Percentiles rank a stretch among this genome's conserved stretches.
Evolutionary conservation across 2,113 vertebrate genomes (phyloP).

Genomic region (Stercorarius parasiticus): DNA sequence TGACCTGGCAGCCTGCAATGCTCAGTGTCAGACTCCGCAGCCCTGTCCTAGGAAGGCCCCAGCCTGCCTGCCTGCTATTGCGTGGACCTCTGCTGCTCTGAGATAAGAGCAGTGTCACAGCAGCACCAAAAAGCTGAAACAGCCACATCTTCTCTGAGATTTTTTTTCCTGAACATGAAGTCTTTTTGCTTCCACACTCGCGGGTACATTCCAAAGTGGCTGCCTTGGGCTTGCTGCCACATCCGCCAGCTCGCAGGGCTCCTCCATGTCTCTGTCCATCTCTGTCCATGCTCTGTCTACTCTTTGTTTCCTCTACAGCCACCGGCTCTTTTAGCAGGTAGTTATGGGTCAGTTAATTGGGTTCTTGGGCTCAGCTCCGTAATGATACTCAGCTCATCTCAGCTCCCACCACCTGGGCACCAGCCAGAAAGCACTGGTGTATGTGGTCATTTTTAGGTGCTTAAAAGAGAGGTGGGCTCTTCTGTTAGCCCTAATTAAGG

Average conservation of each 20-base stretch:
- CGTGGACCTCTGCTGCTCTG: background rate
- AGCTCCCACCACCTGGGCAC: background rate
- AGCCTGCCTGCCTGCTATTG: too few species aligned
- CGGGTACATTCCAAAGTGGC: background rate
- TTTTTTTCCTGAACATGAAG: background rate
- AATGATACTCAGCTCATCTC: background rate
- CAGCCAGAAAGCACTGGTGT: background rate
- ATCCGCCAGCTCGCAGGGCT: accelerated
- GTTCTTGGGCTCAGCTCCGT: background rate
- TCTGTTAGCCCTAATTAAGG: background rate
- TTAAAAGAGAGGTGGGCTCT: background rate
- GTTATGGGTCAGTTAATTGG: background rate
- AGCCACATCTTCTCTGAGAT: background rate
- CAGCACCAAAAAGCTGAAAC: background rate
- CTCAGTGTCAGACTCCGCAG: background rate
- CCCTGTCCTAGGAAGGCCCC: background rate
- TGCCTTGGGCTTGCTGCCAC: background rate
- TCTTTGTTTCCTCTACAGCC: background rate
- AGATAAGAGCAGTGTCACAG: background rate
- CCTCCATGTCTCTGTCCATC: background rate
- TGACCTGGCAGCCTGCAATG: background rate
- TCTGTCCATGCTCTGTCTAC: background rate
- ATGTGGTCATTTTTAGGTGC: background rate
- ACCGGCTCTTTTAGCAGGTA: background rate
- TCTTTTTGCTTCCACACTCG: background rate